These are phyloP conservation scores for Drosophila navojoa DNA, from an alignment of 1,140 invertebrate species.

Conservation along the genomic window DNA sequence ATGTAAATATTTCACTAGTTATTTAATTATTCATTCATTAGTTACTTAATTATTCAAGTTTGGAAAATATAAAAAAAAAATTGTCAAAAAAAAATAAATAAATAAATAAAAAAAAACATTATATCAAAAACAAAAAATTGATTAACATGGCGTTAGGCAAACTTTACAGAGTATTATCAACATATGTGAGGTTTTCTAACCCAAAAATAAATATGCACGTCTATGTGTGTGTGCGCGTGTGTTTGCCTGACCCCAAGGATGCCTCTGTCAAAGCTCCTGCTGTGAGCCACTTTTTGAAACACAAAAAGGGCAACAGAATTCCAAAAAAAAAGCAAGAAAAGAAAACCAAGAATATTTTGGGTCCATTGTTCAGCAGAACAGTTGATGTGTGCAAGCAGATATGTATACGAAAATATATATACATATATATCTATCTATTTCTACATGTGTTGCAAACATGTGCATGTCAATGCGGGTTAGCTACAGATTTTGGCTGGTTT, in stretches of 20 bases:
- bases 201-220: background rate
- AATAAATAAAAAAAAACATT: background rate
- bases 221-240: background rate
- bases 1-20: no score
- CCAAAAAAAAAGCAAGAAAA: slow-evolving; percentile 19
- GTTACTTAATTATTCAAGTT: no score
- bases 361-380: slow-evolving; percentile 41
- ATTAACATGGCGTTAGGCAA: background rate
- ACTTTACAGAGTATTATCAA: slow-evolving; percentile 2
- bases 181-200: slow-evolving; percentile 7
- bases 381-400: slow-evolving; percentile 19
- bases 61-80: no score
- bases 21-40: no score
- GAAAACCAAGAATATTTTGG: slow-evolving; percentile 23
- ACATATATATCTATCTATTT: background rate
- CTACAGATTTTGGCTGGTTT: slow-evolving; percentile 9
- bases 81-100: no score
- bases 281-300: slow-evolving; percentile 27
- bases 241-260: slow-evolving; percentile 30
- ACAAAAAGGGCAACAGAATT: slow-evolving; percentile 42
- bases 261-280: slow-evolving; percentile 47
- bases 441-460: background rate
- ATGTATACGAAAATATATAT: slow-evolving; percentile 1
- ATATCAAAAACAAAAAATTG: background rate
- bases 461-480: slow-evolving; percentile 30